These are phyloP conservation scores for Falco berigora DNA, from an alignment of 2,797 vertebrate genomes.

Conservation along the genomic window DNA sequence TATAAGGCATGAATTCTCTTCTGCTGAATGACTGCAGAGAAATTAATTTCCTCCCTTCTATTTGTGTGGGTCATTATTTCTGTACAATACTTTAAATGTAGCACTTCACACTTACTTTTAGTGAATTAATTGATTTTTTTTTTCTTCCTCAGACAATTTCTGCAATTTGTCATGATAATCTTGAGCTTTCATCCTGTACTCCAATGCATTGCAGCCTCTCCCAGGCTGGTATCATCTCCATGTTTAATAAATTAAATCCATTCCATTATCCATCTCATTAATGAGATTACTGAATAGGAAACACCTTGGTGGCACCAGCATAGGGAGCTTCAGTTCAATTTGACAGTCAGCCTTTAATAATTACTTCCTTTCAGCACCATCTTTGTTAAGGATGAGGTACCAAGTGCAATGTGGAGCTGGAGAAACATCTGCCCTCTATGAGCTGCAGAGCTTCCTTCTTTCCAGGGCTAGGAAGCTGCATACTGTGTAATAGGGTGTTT, in stretches of 20 bases:
- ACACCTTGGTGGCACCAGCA: background rate
- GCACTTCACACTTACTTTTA: background rate
- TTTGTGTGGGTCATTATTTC: background rate
- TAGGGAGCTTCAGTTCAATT: background rate
- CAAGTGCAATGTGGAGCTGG: background rate
- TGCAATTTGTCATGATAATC: constrained; percentile 25
- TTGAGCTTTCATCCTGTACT: constrained; percentile 2
- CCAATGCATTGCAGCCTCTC: background rate
- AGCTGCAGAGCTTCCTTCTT: background rate
- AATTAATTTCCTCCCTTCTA: background rate
- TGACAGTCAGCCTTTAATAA: background rate
- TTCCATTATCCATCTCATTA: constrained; percentile 22
- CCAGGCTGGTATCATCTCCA: background rate
- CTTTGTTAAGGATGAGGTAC: background rate
- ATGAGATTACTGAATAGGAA: constrained; percentile 22
- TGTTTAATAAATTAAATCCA: constrained; percentile 22
- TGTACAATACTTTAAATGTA: background rate
- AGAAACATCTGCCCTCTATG: background rate
- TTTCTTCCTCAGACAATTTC: background rate
- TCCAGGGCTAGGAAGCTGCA: background rate
- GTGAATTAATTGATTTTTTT: background rate
- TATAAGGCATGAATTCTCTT: background rate
- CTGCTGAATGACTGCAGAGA: background rate
- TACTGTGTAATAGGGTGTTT: background rate
- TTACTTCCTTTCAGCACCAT: background rate